Conservation (phyloP, 2,113 vertebrate species). For the Ancistrus triradiatus region DNA sequence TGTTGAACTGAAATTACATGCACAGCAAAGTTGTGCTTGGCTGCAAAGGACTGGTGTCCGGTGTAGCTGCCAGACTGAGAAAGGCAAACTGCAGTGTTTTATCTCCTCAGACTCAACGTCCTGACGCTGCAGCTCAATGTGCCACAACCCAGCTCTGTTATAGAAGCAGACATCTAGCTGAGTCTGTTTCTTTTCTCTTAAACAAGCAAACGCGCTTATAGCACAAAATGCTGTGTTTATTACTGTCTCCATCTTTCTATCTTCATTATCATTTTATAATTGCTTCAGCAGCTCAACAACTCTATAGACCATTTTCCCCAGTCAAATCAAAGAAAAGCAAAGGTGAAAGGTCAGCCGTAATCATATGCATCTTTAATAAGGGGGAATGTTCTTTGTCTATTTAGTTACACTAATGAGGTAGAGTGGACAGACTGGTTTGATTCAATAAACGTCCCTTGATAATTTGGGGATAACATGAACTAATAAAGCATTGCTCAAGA, state of each 20-base stretch:
- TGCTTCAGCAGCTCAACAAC: too few relatives aligned
- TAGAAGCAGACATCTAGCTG: too few relatives aligned
- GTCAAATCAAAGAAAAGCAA: too few relatives aligned
- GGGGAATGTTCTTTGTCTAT: slow-evolving; percentile 42
- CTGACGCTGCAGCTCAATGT: not conserved
- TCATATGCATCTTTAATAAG: slow-evolving; percentile 52
- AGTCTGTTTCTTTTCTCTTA: too few relatives aligned
- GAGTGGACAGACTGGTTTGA: slow-evolving; percentile 29
- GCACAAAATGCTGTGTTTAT: too few relatives aligned
- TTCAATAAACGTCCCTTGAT: slow-evolving; percentile 26
- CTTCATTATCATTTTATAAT: too few relatives aligned
- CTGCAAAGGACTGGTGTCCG: not conserved
- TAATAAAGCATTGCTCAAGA: slow-evolving; percentile 19
- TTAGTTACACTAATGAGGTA: slow-evolving; percentile 52
- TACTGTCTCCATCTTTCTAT: too few relatives aligned
- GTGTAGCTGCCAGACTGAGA: too few relatives aligned
- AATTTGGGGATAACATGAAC: slow-evolving; percentile 29
- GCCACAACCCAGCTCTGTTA: not conserved
- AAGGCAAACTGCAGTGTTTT: too few relatives aligned
- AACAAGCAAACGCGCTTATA: too few relatives aligned
- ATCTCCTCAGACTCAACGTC: too few relatives aligned
- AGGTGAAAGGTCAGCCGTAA: slow-evolving; percentile 9
- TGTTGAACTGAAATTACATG: not conserved
- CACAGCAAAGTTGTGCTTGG: not conserved
- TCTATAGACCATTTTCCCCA: too few relatives aligned